Conservation (phyloP, 2,113 vertebrate species). For the Hylia prasina region DNA sequence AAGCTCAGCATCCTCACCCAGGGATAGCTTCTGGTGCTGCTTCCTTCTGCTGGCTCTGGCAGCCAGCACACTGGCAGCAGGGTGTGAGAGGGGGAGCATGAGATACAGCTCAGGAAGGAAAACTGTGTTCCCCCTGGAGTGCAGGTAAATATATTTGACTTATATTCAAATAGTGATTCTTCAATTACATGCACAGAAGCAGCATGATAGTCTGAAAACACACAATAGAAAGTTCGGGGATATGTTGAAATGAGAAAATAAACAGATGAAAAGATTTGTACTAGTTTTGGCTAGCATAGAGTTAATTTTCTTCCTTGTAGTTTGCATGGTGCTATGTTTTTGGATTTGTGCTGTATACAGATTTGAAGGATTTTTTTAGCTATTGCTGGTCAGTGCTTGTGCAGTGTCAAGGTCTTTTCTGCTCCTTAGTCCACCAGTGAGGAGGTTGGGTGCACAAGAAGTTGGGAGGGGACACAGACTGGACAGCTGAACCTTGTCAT, state of each 20-base stretch:
- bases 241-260: background rate
- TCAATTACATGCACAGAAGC: background rate
- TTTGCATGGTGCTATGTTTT: background rate
- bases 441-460: background rate
- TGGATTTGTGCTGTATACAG: background rate
- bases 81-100: background rate
- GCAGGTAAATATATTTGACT: background rate
- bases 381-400: background rate
- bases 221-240: background rate
- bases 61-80: background rate
- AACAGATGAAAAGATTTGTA: background rate
- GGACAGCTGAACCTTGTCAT: rapidly evolving
- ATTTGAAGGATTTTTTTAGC: background rate
- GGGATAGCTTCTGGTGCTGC: background rate
- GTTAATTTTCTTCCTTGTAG: background rate
- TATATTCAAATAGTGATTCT: background rate
- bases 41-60: background rate
- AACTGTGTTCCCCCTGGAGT: background rate
- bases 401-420: background rate
- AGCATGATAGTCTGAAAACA: background rate
- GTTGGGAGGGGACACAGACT: background rate
- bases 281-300: background rate
- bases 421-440: background rate
- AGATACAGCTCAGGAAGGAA: background rate
- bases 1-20: background rate